Conservation (phyloP, 2,113 vertebrate species). For the Nymphicus hollandicus region DNA sequence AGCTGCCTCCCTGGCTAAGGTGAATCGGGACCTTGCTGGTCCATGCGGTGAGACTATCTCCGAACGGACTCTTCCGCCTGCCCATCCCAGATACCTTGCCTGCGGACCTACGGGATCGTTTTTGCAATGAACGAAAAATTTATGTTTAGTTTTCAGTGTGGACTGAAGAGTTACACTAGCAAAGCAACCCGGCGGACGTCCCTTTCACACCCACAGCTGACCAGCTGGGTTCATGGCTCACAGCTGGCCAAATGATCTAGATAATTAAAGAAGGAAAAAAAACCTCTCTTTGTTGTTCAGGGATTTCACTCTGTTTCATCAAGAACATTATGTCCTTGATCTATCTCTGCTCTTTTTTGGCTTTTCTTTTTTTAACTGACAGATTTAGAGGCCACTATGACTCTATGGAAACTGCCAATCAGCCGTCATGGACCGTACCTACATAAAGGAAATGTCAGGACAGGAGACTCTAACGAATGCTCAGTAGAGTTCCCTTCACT, state of each 20-base stretch:
- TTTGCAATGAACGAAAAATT: background rate
- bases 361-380: slow-evolving; percentile 2
- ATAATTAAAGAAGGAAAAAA: slow-evolving; percentile 76
- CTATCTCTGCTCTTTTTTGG: slow-evolving; percentile 49
- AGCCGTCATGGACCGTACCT: background rate
- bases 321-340: slow-evolving; percentile 74
- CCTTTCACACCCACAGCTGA: slow-evolving; percentile 46
- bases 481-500: background rate
- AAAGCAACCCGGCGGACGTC: background rate
- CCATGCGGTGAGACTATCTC: background rate
- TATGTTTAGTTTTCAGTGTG: background rate
- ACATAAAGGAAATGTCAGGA: slow-evolving; percentile 57
- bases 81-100: background rate
- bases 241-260: slow-evolving; percentile 77
- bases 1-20: background rate
- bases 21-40: background rate
- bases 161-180: background rate
- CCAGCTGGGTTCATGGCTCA: slow-evolving; percentile 70
- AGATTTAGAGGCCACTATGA: slow-evolving; percentile 32
- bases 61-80: accelerated
- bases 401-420: slow-evolving; percentile 7
- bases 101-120: background rate
- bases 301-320: slow-evolving; percentile 71
- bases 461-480: background rate
- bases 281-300: slow-evolving; percentile 52